Base-by-base conservation (phyloP, 2,113 vertebrate genomes). In the Athene cunicularia region DNA sequence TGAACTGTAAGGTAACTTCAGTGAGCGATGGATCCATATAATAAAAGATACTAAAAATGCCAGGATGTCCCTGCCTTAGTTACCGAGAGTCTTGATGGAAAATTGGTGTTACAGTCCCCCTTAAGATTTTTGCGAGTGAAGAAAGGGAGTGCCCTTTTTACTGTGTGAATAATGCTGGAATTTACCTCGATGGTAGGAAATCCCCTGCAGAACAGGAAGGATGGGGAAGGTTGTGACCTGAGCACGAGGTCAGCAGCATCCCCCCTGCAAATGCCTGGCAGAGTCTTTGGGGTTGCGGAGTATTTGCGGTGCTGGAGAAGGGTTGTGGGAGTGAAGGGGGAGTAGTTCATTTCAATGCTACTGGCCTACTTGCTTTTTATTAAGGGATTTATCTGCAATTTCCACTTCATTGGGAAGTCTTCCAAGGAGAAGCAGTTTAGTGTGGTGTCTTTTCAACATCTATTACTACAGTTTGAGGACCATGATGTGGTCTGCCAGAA, bases 71-170 rank as follows among this genome's bases (percentile, higher is more conserved):
- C 0, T 6, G 15, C 7, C 1, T 41, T 71, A 43, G 11, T 64
- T 53, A 23, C 13, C 15, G 45, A 4, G 52, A 83, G 16, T 5
- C 0, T 0, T 4, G 64, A 1, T 7, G 30, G 26, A 26, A 71
- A 59, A 24, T 23, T 1, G 1, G 13, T 2, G 5, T 28, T 45
- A 3, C 8, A 1, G 52, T 45, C 18, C 43, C 64, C 22, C 67
- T 63, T 26, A n/a, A 56, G 0, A 0, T 41, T 12, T 33, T 8
- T n/a, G 32, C 6, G 7, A 50, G 55, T 3, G 72, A 32, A 28
- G 75, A 37, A 26, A 74, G 50, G 77, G 88, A 76, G 82, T n/a
- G 73, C 47, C 75, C 39, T 70, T 55, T 9, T 11, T 6, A 41
- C 12, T 11, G 53, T 15, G 24, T 58, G 71, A 70, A 80, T 49